Conservation (phyloP, 2,113 vertebrate species). For the zebrafish (Danio rerio) region DNA sequence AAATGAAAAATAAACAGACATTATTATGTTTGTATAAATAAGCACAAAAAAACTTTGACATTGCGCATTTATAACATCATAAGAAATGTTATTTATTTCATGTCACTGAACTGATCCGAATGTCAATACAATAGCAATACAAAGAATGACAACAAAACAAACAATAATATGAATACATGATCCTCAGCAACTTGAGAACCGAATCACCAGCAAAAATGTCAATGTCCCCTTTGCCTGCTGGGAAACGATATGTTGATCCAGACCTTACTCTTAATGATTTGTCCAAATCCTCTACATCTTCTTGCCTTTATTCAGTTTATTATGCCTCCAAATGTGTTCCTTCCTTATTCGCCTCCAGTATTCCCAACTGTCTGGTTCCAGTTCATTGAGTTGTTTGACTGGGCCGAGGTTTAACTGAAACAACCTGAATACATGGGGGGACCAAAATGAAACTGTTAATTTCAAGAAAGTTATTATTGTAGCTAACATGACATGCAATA, state of each 20-base stretch:
- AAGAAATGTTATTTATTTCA: not conserved
- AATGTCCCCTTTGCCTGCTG: not conserved
- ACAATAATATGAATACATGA: not conserved
- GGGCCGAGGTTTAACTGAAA: conserved; percentile 84
- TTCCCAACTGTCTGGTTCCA: conserved; percentile 75
- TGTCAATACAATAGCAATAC: not conserved
- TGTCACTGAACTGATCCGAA: not conserved
- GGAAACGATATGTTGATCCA: not conserved
- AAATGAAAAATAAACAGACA: too few species aligned
- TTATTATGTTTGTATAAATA: too few species aligned
- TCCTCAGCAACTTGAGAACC: not conserved
- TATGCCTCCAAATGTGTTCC: conserved; percentile 84
- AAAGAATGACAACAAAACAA: not conserved
- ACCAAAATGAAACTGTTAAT: not conserved
- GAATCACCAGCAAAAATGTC: not conserved
- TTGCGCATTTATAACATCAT: not conserved
- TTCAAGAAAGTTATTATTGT: not conserved
- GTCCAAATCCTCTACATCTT: conserved; percentile 68
- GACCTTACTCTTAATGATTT: not conserved
- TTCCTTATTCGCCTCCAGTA: conserved; percentile 89
- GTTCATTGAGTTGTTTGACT: conserved; percentile 80
- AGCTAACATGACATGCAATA: not conserved
- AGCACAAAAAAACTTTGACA: too few species aligned
- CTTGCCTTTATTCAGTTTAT: conserved; percentile 82
- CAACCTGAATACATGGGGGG: conserved; percentile 75